phyloP scores from a whole-genome alignment of 1,140 invertebrate genomes.

The Schlechtendalia chinensis region DNA sequence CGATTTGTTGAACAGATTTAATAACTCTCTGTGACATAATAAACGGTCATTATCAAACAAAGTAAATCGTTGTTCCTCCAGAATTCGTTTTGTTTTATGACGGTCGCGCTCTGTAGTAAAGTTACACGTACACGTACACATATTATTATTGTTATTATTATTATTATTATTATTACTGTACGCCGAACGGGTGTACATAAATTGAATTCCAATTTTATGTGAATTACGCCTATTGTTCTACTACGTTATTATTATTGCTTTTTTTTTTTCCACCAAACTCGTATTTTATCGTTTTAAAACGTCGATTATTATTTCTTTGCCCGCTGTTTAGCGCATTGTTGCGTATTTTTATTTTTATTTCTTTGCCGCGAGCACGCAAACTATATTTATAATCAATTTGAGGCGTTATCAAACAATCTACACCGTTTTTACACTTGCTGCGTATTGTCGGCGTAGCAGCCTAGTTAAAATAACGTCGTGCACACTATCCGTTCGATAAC shows the following conservation, averaged over 20 bases:
- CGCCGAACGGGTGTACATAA: background rate
- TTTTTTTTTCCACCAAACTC: background rate
- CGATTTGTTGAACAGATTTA: no score
- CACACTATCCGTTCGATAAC: background rate
- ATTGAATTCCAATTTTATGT: background rate
- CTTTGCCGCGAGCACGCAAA: background rate
- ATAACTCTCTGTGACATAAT: no score
- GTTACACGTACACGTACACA: no score
- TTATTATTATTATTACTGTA: no score
- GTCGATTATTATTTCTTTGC: background rate
- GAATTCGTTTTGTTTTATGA: no score
- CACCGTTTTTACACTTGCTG: background rate
- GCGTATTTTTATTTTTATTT: background rate
- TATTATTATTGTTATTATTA: no score
- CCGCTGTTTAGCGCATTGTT: background rate
- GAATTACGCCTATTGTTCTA: background rate
- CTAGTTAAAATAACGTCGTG: background rate
- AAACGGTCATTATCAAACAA: no score
- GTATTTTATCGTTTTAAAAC: background rate
- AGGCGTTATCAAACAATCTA: conserved; percentile 17
- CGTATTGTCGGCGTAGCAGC: background rate
- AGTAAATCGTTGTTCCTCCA: no score
- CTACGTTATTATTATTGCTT: background rate
- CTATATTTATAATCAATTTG: conserved; percentile 30
- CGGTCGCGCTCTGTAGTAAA: no score